Percentiles rank a stretch among this genome's conserved stretches.
phyloP scores from a whole-genome alignment of 2,888 invertebrate genomes.

The Drosophila hamatofila region DNA sequence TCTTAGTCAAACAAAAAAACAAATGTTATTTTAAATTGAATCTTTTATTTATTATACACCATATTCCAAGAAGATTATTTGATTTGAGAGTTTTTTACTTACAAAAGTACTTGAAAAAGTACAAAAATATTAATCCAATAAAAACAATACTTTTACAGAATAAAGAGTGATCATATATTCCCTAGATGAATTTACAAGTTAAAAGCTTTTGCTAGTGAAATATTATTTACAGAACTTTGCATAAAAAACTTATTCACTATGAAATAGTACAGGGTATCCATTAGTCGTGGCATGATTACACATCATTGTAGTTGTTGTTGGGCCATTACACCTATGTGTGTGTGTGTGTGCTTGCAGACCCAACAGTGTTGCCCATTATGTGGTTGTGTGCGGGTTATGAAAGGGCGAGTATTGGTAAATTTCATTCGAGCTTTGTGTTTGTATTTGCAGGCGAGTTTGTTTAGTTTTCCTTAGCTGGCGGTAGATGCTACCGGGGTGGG shows the following conservation, averaged over 20 bases:
- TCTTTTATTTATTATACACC: too few relatives aligned
- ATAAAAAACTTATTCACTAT: not conserved
- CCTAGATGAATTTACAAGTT: not conserved
- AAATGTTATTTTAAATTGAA: too few relatives aligned
- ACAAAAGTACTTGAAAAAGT: too few relatives aligned
- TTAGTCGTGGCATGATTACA: not conserved
- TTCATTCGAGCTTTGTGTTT: constrained; percentile 47
- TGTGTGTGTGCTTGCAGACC: constrained; percentile 21
- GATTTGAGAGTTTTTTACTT: too few relatives aligned
- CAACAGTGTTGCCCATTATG: constrained; percentile 46
- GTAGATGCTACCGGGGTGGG: not conserved
- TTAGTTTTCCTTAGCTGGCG: constrained; percentile 18
- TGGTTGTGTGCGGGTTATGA: constrained; percentile 38
- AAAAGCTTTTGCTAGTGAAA: not conserved
- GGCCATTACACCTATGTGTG: constrained; percentile 24
- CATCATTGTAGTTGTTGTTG: constrained; percentile 10
- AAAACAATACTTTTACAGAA: too few relatives aligned
- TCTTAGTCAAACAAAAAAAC: too few relatives aligned
- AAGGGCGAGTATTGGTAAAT: constrained; percentile 56
- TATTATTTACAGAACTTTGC: not conserved
- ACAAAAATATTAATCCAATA: too few relatives aligned
- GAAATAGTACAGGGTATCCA: constrained; percentile 14
- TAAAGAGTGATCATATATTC: not conserved
- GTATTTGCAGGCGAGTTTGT: constrained; percentile 49
- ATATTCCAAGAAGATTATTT: too few relatives aligned